A percentile compares a stretch with the other conserved stretches of the same genome.
phyloP scores from a whole-genome alignment of 2,888 invertebrate species.

The Tenthredo distinguenda region DNA sequence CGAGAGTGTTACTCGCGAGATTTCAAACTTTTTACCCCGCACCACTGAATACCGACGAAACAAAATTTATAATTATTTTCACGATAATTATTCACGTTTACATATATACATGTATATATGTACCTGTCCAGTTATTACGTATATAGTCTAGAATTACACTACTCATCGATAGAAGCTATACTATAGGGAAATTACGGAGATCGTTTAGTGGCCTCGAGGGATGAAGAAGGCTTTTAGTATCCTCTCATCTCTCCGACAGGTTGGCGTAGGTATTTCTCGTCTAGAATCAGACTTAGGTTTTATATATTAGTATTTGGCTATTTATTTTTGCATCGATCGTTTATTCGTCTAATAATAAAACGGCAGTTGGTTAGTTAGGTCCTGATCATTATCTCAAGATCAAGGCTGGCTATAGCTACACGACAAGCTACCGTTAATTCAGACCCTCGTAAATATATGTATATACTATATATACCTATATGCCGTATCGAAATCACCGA shows the following conservation, averaged over 20 bases:
- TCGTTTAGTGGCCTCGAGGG: constrained; percentile 42
- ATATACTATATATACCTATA: background rate
- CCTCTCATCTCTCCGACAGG: background rate
- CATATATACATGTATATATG: background rate
- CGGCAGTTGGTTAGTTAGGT: constrained; percentile 12
- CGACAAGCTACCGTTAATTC: constrained; percentile 45
- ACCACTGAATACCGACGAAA: background rate
- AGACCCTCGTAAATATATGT: background rate
- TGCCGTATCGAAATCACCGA: constrained; percentile 30
- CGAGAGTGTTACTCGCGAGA: background rate
- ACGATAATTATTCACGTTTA: background rate
- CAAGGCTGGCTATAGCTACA: constrained; percentile 24
- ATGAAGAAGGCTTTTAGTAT: background rate
- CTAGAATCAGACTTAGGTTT: background rate
- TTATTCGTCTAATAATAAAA: constrained; percentile 17
- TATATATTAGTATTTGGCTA: background rate
- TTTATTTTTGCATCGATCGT: background rate
- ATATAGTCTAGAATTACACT: constrained; percentile 54
- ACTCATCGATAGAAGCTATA: constrained; percentile 62
- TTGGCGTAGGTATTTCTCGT: background rate
- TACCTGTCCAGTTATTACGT: background rate
- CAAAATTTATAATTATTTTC: background rate
- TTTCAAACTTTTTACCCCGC: background rate
- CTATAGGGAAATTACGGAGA: constrained; percentile 66
- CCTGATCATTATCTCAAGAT: constrained; percentile 46